These are phyloP conservation scores for Micoletzkya japonica DNA, from an alignment of 2,888 invertebrate genomes.

Conservation along the genomic window DNA sequence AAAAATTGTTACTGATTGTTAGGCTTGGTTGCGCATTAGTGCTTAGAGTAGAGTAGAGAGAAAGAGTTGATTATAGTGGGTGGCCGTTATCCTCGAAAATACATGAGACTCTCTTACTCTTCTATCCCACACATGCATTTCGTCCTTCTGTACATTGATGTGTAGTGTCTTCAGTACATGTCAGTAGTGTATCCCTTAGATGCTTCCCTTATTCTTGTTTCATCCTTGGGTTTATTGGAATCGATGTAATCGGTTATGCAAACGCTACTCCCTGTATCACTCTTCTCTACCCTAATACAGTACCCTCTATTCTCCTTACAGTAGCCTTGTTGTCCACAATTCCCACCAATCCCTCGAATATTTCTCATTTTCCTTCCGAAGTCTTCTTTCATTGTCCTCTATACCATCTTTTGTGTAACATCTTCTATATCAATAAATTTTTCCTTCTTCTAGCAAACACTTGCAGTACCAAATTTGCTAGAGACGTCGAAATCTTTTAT, in stretches of 20 bases:
- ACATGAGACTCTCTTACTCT: not conserved
- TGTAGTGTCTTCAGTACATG: not conserved
- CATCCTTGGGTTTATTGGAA: too few species aligned
- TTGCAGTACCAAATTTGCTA: too few species aligned
- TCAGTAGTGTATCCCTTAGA: too few species aligned
- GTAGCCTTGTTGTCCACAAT: not conserved
- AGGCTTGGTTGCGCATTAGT: conserved; percentile 14
- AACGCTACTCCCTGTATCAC: not conserved
- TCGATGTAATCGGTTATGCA: not conserved
- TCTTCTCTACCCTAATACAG: not conserved
- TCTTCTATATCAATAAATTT: too few species aligned
- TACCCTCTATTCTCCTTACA: not conserved
- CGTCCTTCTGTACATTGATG: not conserved
- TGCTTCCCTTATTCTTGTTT: too few species aligned
- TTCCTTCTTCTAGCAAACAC: too few species aligned
- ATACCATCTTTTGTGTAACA: too few species aligned
- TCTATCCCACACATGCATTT: not conserved
- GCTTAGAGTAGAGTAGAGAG: too few species aligned
- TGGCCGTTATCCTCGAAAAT: not conserved
- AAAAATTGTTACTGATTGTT: conserved; percentile 29
- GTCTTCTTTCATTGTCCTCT: too few species aligned
- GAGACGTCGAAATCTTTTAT: too few species aligned
- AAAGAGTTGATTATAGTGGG: not conserved
- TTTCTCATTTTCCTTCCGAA: too few species aligned
- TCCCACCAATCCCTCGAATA: too few species aligned